Evolutionary conservation across 1,140 invertebrate genomes (phyloP).

Genomic region (Pseudomyrmex concolor): DNA sequence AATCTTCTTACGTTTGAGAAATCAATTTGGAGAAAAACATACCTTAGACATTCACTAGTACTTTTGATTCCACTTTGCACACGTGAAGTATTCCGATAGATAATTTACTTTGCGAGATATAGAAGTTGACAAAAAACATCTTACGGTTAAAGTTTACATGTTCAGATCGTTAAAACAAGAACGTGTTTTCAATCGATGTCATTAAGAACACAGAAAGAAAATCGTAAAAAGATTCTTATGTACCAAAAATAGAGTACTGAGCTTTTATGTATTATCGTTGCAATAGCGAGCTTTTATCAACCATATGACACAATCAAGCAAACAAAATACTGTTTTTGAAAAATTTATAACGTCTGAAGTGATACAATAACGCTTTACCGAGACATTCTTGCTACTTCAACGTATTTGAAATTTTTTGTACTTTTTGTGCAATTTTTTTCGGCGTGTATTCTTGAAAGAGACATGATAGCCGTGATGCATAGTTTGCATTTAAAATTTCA

Average conservation of each 20-base stretch:
- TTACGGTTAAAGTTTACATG: neutral
- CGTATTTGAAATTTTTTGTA: too few species aligned
- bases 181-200: neutral
- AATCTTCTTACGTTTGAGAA: constrained; percentile 47
- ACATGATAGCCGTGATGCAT: too few species aligned
- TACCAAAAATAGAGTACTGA: neutral
- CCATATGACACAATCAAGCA: constrained; percentile 29
- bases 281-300: neutral
- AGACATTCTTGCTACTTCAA: too few species aligned
- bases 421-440: too few species aligned
- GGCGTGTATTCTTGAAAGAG: too few species aligned
- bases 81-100: constrained; percentile 5
- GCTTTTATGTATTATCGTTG: too few species aligned
- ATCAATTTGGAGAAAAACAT: constrained; percentile 17
- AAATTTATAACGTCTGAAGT: neutral
- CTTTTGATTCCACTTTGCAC: constrained; percentile 8
- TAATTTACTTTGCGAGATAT: neutral
- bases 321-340: constrained; percentile 29
- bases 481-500: too few species aligned
- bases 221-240: constrained; percentile 8
- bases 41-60: constrained; percentile 8
- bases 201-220: too few species aligned
- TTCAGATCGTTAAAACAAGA: constrained; percentile 21
- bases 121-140: neutral
- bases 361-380: too few species aligned